These are phyloP conservation scores for Nematolebias whitei DNA, from an alignment of 2,113 vertebrate genomes.

Conservation along the genomic window DNA sequence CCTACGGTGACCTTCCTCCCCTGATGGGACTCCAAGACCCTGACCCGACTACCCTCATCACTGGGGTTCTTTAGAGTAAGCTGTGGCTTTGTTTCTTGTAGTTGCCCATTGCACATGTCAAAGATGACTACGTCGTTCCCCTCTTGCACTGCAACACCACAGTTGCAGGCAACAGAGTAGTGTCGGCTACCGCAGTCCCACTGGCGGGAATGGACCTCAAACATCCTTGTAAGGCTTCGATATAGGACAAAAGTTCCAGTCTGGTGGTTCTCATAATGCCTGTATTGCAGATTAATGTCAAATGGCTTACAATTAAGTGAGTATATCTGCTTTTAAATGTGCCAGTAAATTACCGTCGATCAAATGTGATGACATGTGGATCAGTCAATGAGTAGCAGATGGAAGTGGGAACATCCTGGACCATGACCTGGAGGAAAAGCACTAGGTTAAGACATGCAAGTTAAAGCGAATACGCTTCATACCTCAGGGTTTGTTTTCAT, in stretches of 20 bases:
- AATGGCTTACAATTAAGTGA: background rate
- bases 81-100: slow-evolving; percentile 69
- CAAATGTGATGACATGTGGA: slow-evolving; percentile 84
- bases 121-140: slow-evolving; percentile 73
- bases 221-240: slow-evolving; percentile 60
- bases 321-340: background rate
- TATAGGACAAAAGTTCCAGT: slow-evolving; percentile 82
- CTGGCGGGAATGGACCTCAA: slow-evolving; percentile 82
- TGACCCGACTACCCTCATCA: slow-evolving; percentile 45
- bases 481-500: too few species aligned
- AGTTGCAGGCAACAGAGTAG: slow-evolving; percentile 76
- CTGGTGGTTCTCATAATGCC: slow-evolving; percentile 79
- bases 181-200: slow-evolving; percentile 79
- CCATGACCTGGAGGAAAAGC: slow-evolving; percentile 78
- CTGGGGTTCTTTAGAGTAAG: slow-evolving; percentile 65
- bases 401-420: slow-evolving; percentile 83
- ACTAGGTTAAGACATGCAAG: slow-evolving; percentile 11
- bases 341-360: slow-evolving; percentile 78
- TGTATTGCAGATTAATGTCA: slow-evolving; percentile 19
- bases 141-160: slow-evolving; percentile 71
- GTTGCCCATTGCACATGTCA: slow-evolving; percentile 81
- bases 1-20: slow-evolving; percentile 86
- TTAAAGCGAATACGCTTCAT: too few species aligned
- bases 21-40: slow-evolving; percentile 81
- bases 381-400: slow-evolving; percentile 83